Evolutionary conservation across 2,113 vertebrate species (phyloP).

Genomic region (Excalfactoria chinensis): DNA sequence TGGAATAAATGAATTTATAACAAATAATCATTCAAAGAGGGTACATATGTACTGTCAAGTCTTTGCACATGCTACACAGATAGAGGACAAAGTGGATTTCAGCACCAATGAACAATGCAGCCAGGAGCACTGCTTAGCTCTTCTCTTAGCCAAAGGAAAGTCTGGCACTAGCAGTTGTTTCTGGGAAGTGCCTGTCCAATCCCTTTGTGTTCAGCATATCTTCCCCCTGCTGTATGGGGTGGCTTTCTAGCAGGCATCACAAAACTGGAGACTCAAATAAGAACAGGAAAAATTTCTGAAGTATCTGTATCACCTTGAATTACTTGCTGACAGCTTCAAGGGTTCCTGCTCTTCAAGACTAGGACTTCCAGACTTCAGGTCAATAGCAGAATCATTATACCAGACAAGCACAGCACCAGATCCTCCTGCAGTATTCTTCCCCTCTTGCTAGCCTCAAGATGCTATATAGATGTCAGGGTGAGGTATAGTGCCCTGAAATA

Average conservation of each 20-base stretch:
- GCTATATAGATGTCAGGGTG: neutral
- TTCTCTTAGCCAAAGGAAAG: neutral
- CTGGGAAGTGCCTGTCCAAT: neutral
- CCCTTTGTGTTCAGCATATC: neutral
- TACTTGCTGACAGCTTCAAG: neutral
- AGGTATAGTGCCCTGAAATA: neutral
- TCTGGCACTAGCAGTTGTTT: neutral
- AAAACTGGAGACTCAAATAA: neutral
- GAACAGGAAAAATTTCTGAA: neutral
- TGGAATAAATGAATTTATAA: neutral
- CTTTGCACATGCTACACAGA: neutral
- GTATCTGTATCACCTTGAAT: neutral
- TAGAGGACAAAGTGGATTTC: neutral
- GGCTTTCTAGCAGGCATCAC: neutral
- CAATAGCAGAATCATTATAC: neutral
- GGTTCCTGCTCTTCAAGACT: neutral
- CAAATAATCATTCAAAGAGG: neutral
- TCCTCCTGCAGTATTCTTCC: neutral
- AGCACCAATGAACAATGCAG: neutral
- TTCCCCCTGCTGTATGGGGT: fast-evolving
- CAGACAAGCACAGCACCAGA: neutral
- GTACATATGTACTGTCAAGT: neutral
- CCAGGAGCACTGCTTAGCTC: neutral
- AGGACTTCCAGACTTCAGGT: neutral
- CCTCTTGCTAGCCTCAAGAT: neutral